These are phyloP conservation scores for Bombus difficillimus DNA, from an alignment of 1,140 invertebrate species.

Conservation along the genomic window DNA sequence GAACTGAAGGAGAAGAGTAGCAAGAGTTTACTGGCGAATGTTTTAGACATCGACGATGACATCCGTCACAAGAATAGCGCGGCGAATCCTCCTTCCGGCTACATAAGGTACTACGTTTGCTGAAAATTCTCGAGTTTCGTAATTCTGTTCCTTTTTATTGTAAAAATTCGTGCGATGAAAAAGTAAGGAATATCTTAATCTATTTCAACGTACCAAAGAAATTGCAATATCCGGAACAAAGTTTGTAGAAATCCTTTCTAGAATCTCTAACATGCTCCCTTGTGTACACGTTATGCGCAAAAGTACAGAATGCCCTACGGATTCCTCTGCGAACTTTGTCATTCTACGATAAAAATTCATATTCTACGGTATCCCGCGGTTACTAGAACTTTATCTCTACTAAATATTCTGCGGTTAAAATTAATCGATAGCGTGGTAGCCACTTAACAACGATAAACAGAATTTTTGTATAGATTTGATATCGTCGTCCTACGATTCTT, in stretches of 20 bases:
- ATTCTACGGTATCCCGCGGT: not conserved
- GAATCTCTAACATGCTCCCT: not conserved
- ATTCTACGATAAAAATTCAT: not conserved
- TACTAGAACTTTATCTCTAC: not conserved
- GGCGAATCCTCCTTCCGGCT: conserved; percentile 73
- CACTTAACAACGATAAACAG: no score
- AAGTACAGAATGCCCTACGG: not conserved
- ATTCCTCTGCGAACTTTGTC: not conserved
- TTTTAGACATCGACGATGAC: conserved; percentile 97
- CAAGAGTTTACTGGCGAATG: conserved; percentile 96
- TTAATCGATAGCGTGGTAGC: not conserved
- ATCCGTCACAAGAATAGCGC: conserved; percentile 86
- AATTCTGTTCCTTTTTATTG: not conserved
- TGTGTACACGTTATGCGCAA: not conserved
- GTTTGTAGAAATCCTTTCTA: not conserved
- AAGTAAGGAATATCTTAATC: not conserved
- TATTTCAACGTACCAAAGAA: not conserved
- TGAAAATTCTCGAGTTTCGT: not conserved
- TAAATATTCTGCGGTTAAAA: not conserved
- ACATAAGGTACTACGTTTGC: conserved; percentile 72
- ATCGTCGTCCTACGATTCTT: no score
- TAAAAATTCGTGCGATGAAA: not conserved
- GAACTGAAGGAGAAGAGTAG: conserved; percentile 96
- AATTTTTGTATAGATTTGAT: no score
- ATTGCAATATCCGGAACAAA: not conserved